Conservation (phyloP, 1,140 invertebrate species). For the Sesamia nonagrioides region DNA sequence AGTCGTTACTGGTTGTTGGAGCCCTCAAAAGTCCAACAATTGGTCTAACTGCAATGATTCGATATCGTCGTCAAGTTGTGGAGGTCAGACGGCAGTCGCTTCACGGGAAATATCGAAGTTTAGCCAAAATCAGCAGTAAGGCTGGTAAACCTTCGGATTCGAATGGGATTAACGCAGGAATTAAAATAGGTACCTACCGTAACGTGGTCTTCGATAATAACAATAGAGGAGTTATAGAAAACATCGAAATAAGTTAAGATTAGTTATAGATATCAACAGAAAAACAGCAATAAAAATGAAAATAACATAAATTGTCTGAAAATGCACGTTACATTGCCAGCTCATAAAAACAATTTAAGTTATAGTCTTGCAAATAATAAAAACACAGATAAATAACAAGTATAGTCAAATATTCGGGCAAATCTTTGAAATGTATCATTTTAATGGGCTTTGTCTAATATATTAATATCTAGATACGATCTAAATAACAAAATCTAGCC, state of each 20-base stretch:
- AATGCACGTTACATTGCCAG: constrained; percentile 8
- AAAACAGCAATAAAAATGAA: not conserved
- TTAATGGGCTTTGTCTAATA: constrained; percentile 40
- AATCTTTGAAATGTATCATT: constrained; percentile 44
- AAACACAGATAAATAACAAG: constrained; percentile 4
- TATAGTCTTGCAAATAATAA: constrained; percentile 28
- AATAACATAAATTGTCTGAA: not conserved
- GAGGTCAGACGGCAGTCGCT: too few species aligned
- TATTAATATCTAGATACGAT: constrained; percentile 48
- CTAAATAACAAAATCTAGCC: constrained; percentile 41
- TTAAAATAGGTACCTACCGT: too few species aligned
- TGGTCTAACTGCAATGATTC: too few species aligned
- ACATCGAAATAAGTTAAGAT: not conserved
- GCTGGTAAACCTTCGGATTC: too few species aligned
- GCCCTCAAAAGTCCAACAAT: too few species aligned
- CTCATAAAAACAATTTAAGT: constrained; percentile 35
- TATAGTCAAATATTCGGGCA: not conserved
- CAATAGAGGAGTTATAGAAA: not conserved
- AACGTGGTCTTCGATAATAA: not conserved
- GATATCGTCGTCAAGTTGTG: too few species aligned
- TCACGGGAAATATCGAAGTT: too few species aligned
- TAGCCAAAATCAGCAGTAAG: too few species aligned
- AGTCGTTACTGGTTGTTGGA: too few species aligned
- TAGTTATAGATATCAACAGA: not conserved
- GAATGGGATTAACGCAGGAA: too few species aligned